These are phyloP conservation scores for Orbicella faveolata DNA, from an alignment of 64 coral and sea anemone genomes.

Conservation along the genomic window DNA sequence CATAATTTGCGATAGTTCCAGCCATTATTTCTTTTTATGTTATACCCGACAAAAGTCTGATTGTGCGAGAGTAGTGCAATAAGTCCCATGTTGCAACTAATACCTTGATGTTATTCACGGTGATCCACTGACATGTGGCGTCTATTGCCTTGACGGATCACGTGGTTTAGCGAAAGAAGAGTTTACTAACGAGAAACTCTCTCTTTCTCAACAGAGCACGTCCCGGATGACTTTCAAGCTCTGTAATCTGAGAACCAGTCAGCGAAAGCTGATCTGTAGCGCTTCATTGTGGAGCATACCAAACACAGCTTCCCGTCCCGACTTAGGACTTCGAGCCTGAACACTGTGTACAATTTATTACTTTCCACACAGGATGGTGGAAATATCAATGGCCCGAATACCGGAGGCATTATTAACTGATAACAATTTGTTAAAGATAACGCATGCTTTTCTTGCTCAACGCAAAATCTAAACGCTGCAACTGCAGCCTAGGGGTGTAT, in stretches of 20 bases:
- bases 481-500: not conserved
- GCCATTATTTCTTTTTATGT: too few species aligned
- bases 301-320: not conserved
- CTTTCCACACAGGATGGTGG: not conserved
- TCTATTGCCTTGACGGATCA: too few species aligned
- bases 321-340: not conserved
- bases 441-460: not conserved
- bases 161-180: too few species aligned
- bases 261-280: not conserved
- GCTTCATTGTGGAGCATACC: not conserved
- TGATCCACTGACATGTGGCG: too few species aligned
- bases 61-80: too few species aligned
- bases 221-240: conserved; percentile 12
- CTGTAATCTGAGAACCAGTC: not conserved
- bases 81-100: too few species aligned
- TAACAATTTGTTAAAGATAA: conserved; percentile 10
- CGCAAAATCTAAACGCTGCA: not conserved
- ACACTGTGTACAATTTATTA: not conserved
- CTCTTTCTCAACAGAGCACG: not conserved
- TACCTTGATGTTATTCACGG: too few species aligned
- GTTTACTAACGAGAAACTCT: not conserved
- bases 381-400: not conserved
- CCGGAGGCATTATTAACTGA: not conserved
- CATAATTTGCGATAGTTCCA: too few species aligned
- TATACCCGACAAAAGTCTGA: too few species aligned